Conservation (phyloP, 2,888 invertebrate genomes). For the Antheraea assamensis region DNA sequence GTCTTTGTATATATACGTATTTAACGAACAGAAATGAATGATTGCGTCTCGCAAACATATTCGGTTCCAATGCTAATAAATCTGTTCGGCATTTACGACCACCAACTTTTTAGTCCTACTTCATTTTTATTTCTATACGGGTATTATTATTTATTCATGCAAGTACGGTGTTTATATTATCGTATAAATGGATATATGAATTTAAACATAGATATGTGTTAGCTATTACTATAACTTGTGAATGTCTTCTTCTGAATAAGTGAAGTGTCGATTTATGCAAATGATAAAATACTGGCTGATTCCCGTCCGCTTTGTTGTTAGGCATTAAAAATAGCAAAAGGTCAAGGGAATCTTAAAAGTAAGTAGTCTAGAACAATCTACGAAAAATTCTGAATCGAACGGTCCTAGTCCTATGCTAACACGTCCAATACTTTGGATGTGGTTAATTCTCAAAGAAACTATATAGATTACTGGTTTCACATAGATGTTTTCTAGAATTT, state of each 20-base stretch:
- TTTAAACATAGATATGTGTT: neutral
- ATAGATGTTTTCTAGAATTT: neutral
- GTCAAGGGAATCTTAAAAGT: too few relatives aligned
- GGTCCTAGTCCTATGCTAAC: too few relatives aligned
- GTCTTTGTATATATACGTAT: neutral
- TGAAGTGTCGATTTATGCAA: neutral
- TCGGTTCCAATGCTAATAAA: constrained; percentile 25
- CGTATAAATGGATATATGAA: neutral
- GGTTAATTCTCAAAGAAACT: too few relatives aligned
- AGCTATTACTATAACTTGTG: neutral
- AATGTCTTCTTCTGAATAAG: neutral
- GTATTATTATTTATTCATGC: neutral
- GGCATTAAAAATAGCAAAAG: too few relatives aligned
- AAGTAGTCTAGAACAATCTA: too few relatives aligned
- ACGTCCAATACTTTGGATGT: too few relatives aligned
- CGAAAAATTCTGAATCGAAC: too few relatives aligned
- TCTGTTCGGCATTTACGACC: constrained; percentile 24
- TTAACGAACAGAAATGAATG: constrained; percentile 2
- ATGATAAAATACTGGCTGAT: neutral
- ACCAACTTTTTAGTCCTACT: constrained; percentile 17
- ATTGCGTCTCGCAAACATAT: constrained; percentile 23
- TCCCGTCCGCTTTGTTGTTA: too few relatives aligned
- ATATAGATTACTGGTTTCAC: neutral
- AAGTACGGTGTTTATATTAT: neutral
- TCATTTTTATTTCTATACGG: neutral